Evolutionary conservation across 2,888 invertebrate species (phyloP).

Genomic region (Lochmaea crataegi): DNA sequence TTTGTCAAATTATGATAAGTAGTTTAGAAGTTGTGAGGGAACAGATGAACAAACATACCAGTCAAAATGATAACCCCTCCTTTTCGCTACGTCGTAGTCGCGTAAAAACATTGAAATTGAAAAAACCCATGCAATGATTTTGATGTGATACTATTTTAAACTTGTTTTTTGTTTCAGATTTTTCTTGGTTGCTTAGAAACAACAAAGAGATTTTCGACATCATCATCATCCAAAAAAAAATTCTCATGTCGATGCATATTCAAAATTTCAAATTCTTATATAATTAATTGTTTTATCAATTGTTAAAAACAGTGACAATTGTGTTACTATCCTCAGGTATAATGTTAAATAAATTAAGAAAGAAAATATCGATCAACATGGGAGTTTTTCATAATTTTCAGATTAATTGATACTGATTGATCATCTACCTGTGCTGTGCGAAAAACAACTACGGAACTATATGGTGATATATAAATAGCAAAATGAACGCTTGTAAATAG

Average conservation of each 20-base stretch:
- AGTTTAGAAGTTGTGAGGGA: too few relatives aligned
- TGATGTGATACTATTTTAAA: neutral
- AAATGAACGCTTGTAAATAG: conserved; percentile 55
- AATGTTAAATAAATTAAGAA: conserved; percentile 11
- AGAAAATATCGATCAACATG: conserved; percentile 33
- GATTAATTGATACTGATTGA: conserved; percentile 58
- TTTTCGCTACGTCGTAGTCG: too few relatives aligned
- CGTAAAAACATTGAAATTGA: neutral
- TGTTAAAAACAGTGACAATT: conserved; percentile 18
- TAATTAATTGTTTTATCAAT: conserved; percentile 26
- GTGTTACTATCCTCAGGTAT: conserved; percentile 28
- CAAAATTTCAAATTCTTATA: conserved; percentile 23
- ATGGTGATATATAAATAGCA: conserved; percentile 49
- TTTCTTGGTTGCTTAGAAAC: conserved; percentile 30
- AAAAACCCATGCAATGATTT: neutral
- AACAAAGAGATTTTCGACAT: conserved; percentile 22
- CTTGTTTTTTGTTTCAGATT: conserved; percentile 28
- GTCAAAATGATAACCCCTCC: too few relatives aligned
- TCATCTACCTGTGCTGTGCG: conserved; percentile 43
- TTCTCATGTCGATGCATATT: conserved; percentile 29
- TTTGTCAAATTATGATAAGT: too few relatives aligned
- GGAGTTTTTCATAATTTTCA: conserved; percentile 53
- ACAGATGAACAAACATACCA: too few relatives aligned
- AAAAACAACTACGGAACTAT: conserved; percentile 46
- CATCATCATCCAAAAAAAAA: conserved; percentile 21